Base-by-base conservation (phyloP, 2,888 invertebrate genomes). In the Griposia aprilina region DNA sequence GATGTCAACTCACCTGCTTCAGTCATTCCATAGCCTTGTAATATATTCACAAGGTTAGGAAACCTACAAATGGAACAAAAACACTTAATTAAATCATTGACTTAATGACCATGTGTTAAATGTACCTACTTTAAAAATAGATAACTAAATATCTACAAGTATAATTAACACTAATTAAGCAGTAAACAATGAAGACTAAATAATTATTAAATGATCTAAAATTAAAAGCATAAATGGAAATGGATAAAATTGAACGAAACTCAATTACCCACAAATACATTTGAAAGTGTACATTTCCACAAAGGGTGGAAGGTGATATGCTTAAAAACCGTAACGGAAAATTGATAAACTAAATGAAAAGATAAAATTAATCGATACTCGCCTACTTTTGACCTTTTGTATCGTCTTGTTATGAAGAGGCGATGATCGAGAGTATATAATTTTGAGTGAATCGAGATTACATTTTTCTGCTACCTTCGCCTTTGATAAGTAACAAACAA, bases 1-100 rank as follows among this genome's bases (percentile, higher is more conserved):
- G 95, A 94, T 26, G 94, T 91, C 45, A 93, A 91, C 76, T 95
- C 95, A 26, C 95, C 95, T 52, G 93, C 92, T 87, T 95, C 95
- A 15, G 95, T 95, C 94, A 95, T 94, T 20, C 95, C 95, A 67
- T 96, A 95, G 6, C 95, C 95, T 94, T 95, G 95, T 74, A 94
- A 80, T 55, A 94, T 82, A 78, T 90, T 81, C 76, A 90, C 84
- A 23, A 95, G 86, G 4, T 91, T 91, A 13, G 94, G 94, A 72
- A 94, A 93, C 78, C 95, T 95, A 78, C 4, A 73, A 78, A 52
- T 26, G 4, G 63, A 20, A 65, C 30, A 45, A 74, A 52, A 59
- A 71, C 11, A 59, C 1, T n/a, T 41, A 6, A 63, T 65, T 48
- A 59, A 41, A n/a, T 36, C 13, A n/a, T 30, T 26, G 0, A 23